These are phyloP conservation scores for Notarius quadriscutis DNA, from an alignment of 2,113 vertebrate species.

Conservation along the genomic window DNA sequence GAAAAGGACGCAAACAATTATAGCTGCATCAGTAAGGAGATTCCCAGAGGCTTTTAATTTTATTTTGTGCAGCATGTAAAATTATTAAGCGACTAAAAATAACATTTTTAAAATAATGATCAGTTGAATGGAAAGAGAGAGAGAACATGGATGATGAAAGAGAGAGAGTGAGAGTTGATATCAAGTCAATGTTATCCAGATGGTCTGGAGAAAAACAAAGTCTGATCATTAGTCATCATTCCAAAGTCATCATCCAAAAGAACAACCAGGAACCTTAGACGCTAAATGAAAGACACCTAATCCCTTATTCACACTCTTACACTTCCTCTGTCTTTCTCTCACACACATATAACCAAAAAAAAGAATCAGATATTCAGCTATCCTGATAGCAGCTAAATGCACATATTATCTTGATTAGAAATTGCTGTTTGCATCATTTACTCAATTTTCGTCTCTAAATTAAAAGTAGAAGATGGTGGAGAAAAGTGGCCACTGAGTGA, in stretches of 20 bases:
- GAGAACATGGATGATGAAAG: background rate
- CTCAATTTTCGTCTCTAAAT: background rate
- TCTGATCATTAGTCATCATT: slow-evolving; percentile 50
- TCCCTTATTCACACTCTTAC: background rate
- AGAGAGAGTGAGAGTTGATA: background rate
- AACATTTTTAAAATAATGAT: background rate
- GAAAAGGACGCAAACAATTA: background rate
- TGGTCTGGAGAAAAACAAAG: slow-evolving; percentile 52
- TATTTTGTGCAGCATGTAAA: background rate
- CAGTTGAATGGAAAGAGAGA: background rate
- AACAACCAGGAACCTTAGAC: slow-evolving; percentile 43
- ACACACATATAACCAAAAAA: background rate
- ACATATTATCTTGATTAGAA: background rate
- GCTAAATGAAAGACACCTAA: slow-evolving; percentile 35
- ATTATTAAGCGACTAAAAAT: background rate
- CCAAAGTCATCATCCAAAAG: slow-evolving; percentile 4
- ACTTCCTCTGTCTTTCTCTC: background rate
- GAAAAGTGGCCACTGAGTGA: background rate
- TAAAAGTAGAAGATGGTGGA: background rate
- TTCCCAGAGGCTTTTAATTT: background rate
- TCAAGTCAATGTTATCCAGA: slow-evolving; percentile 45
- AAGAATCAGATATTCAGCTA: background rate
- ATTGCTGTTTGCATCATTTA: background rate
- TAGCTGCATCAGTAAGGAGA: background rate
- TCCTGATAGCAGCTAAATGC: background rate